These are phyloP conservation scores for Cyrtorhinus lividipennis DNA, from an alignment of 1,140 invertebrate species.

Conservation along the genomic window DNA sequence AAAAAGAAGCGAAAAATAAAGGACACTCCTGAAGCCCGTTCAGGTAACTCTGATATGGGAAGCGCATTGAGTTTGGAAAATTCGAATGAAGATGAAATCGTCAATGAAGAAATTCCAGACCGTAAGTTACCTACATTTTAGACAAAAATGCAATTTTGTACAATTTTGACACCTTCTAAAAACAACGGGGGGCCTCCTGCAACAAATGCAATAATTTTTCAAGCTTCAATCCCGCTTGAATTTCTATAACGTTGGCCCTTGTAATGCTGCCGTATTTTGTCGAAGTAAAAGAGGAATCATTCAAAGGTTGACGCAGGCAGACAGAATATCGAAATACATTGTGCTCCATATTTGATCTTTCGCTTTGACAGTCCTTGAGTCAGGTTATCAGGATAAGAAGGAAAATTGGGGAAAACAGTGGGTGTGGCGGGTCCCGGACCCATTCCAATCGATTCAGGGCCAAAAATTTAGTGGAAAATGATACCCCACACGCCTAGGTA, in stretches of 20 bases:
- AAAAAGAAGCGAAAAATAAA: slow-evolving; percentile 1
- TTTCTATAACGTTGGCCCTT: neutral
- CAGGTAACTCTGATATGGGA: neutral
- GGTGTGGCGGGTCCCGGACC: no score
- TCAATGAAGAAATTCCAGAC: neutral
- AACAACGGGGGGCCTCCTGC: no score
- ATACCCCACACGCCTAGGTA: no score
- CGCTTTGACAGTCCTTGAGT: no score
- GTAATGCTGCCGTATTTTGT: neutral
- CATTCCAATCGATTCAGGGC: no score
- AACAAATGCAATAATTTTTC: no score
- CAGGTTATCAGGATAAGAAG: no score
- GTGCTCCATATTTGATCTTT: no score
- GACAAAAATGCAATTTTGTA: neutral
- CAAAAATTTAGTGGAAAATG: no score
- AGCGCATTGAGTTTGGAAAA: neutral
- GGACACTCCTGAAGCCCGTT: neutral
- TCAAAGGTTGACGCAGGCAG: no score
- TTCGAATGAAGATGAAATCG: neutral
- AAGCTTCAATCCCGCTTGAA: neutral
- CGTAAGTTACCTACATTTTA: neutral
- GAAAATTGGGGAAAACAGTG: no score
- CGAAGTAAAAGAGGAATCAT: neutral
- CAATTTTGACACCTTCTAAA: neutral
- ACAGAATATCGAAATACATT: no score